phyloP scores from a whole-genome alignment of 2,113 vertebrate genomes.

The Beaufortia kweichowensis region DNA sequence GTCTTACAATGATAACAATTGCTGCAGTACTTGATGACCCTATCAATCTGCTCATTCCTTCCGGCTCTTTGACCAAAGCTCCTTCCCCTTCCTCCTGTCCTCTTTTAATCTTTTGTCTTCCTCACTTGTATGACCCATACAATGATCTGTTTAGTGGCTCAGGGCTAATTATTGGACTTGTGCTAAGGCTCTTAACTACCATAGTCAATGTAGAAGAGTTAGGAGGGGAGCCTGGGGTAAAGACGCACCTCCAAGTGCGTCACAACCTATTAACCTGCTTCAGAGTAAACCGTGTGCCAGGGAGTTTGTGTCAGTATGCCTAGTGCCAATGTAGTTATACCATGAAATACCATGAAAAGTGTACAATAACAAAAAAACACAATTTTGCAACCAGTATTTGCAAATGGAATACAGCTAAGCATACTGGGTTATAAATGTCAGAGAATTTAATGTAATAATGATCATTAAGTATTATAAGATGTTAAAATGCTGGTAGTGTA shows the following conservation, averaged over 20 bases:
- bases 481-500: too few species aligned
- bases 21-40: neutral
- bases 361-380: neutral
- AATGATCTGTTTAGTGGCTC: slow-evolving; percentile 62
- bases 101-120: slow-evolving; percentile 49
- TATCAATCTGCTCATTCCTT: neutral
- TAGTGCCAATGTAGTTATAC: neutral
- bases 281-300: neutral
- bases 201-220: slow-evolving; percentile 44
- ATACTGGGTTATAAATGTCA: neutral
- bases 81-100: neutral
- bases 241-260: slow-evolving; percentile 22
- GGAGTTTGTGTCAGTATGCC: slow-evolving; percentile 5
- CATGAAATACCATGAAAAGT: neutral
- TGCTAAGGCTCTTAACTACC: slow-evolving; percentile 63
- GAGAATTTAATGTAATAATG: neutral
- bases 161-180: slow-evolving; percentile 49
- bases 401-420: neutral
- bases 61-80: slow-evolving; percentile 10
- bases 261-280: slow-evolving; percentile 25
- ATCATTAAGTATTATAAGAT: neutral
- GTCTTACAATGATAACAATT: too few species aligned
- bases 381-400: neutral
- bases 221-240: slow-evolving; percentile 31
- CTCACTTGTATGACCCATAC: slow-evolving; percentile 42